These are phyloP conservation scores for Pseudopodoces humilis DNA, from an alignment of 2,113 vertebrate genomes.

Conservation along the genomic window DNA sequence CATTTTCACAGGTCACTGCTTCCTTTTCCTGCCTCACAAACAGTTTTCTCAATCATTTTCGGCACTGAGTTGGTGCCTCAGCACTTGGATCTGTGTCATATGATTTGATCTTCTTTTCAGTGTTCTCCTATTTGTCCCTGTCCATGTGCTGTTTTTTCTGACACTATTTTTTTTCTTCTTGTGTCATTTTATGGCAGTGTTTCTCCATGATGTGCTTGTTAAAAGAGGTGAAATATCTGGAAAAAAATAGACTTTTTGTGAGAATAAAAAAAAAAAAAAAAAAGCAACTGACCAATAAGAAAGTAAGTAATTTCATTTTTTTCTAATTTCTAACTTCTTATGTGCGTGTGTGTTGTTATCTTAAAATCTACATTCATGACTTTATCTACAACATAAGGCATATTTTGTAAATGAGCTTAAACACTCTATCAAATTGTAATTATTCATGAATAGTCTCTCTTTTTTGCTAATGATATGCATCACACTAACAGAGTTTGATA, in stretches of 20 bases:
- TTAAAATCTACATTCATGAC: conserved; percentile 25
- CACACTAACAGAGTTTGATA: conserved; percentile 20
- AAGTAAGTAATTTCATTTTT: conserved; percentile 20
- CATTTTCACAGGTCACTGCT: conserved; percentile 69
- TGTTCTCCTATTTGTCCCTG: background rate
- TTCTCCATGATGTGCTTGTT: conserved; percentile 5
- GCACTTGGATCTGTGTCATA: background rate
- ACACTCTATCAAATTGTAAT: conserved; percentile 52
- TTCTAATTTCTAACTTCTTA: background rate
- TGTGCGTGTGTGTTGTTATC: background rate
- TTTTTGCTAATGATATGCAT: conserved; percentile 43
- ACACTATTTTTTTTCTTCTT: conserved; percentile 17
- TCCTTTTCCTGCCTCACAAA: conserved; percentile 45
- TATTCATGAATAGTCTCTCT: conserved; percentile 45
- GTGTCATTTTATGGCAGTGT: conserved; percentile 8
- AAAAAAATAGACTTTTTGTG: background rate
- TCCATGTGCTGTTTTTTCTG: conserved; percentile 38
- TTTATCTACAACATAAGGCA: background rate
- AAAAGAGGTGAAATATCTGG: conserved; percentile 9
- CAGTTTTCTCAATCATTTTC: conserved; percentile 3
- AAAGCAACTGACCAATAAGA: conserved; percentile 3
- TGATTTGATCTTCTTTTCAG: conserved; percentile 5
- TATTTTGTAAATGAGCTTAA: conserved; percentile 59
- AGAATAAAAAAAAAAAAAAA: background rate
- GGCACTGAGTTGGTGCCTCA: background rate